A percentile compares a stretch with the other conserved stretches of the same genome.
phyloP scores from a whole-genome alignment of 1,140 invertebrate species.

The Oscheius sp. region DNA sequence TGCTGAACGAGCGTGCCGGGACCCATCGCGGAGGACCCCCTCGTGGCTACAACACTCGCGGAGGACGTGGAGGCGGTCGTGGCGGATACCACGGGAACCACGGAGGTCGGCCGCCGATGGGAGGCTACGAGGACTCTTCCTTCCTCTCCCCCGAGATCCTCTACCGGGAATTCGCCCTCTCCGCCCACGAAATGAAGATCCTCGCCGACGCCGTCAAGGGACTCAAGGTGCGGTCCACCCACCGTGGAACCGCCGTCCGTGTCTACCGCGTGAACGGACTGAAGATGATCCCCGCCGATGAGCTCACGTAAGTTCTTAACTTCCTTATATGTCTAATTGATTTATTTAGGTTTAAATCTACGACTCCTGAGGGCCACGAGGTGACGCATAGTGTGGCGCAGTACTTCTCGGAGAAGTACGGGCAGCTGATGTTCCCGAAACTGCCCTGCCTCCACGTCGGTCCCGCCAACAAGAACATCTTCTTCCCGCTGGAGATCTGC shows the following conservation, averaged over 20 bases:
- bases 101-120: constrained; percentile 4
- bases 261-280: constrained; percentile 50
- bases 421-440: constrained; percentile 46
- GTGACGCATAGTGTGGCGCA: constrained; percentile 48
- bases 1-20: constrained; percentile 27
- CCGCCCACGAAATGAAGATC: constrained; percentile 18
- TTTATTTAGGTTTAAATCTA: constrained; percentile 12
- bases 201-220: constrained; percentile 25
- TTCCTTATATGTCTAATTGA: not conserved
- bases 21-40: not conserved
- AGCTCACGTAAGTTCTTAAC: constrained; percentile 30
- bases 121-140: not conserved
- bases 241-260: constrained; percentile 38
- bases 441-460: constrained; percentile 61
- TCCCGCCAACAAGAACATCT: constrained; percentile 41
- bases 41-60: not conserved
- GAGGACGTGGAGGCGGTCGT: constrained; percentile 10
- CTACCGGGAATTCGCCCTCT: constrained; percentile 14
- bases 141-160: constrained; percentile 18
- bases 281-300: constrained; percentile 40
- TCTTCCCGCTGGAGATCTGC: constrained; percentile 61
- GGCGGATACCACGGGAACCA: constrained; percentile 1
- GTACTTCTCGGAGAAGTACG: constrained; percentile 56
- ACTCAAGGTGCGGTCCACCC: constrained; percentile 38
- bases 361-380: constrained; percentile 12